Evolutionary conservation across 1,140 invertebrate genomes (phyloP).

Genomic region (Ladona fulva): DNA sequence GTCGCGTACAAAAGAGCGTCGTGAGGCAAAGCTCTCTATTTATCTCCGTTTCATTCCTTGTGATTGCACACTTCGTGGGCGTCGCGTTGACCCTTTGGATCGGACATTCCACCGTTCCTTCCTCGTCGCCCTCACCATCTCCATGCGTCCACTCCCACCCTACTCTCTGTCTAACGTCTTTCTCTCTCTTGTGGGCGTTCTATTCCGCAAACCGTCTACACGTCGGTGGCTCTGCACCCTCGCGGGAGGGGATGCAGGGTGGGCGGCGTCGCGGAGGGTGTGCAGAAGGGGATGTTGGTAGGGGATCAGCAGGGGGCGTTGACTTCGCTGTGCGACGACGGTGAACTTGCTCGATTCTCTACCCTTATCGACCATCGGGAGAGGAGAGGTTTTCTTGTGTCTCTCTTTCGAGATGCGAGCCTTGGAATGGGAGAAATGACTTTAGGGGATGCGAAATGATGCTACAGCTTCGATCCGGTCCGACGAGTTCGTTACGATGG

Average conservation of each 20-base stretch:
- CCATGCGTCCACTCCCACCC: not conserved
- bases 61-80: too few species aligned
- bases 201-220: not conserved
- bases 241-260: not conserved
- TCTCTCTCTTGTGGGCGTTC: not conserved
- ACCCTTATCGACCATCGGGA: not conserved
- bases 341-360: not conserved
- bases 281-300: not conserved
- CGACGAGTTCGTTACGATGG: too few species aligned
- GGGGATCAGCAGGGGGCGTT: not conserved
- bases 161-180: not conserved
- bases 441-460: too few species aligned
- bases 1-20: too few species aligned
- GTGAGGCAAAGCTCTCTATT: too few species aligned
- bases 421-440: not conserved
- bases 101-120: not conserved
- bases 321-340: not conserved
- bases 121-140: not conserved
- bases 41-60: too few species aligned
- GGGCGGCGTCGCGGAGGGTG: not conserved
- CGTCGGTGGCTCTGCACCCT: not conserved
- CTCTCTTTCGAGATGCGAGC: not conserved
- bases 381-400: not conserved
- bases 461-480: too few species aligned
- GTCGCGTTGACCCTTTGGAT: not conserved